Base-by-base conservation (phyloP, 1,140 invertebrate genomes). In the Chrysopa pallens region DNA sequence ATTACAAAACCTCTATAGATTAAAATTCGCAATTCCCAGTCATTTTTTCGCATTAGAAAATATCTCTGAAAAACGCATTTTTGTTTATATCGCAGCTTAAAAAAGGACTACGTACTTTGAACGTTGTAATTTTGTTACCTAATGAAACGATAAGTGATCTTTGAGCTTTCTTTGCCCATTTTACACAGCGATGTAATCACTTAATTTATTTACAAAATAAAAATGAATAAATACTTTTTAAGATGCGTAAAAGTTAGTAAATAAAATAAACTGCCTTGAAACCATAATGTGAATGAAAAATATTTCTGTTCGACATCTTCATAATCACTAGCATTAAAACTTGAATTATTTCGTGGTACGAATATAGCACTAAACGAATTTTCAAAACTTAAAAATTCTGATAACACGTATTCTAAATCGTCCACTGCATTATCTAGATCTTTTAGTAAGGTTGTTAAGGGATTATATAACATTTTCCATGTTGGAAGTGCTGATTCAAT, bases 401-500 rank as follows among this genome's bases (percentile, higher is more conserved):
- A 62, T 15, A 68, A 49, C 28, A 72, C 49, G 46, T 55, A 57
- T 50, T 67, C 57, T 5, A 69, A 48, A 15, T 60, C 61, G 45
- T 63, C 62, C 23, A 56, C 64, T 27, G 63, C 62, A 47, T 62
- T 51, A 40, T 66, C 61, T 45, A 66, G 56, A 43, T 65, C 64
- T 45, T 64, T 62, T 43, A 69, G 65, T 14, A 72, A 52, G 8
- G 62, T 57, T 47, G 63, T 60, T 17, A 65, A 62, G 5, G 67
- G 64, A 14, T 63, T 57, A 54, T 66, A 65, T 47, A 70, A 65
- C 59, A 68, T 65, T 58, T 68, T 63, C 69, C 69, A 72, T 15
- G 67, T 64, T n/a, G 59, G 57, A 55, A 68, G 63, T 13, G 66
- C 52, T 9, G 52, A 49, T n/a, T 23, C 17, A 2, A 23, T 23